Evolutionary conservation across 1,140 invertebrate species (phyloP).

Genomic region (Episyrphus balteatus): DNA sequence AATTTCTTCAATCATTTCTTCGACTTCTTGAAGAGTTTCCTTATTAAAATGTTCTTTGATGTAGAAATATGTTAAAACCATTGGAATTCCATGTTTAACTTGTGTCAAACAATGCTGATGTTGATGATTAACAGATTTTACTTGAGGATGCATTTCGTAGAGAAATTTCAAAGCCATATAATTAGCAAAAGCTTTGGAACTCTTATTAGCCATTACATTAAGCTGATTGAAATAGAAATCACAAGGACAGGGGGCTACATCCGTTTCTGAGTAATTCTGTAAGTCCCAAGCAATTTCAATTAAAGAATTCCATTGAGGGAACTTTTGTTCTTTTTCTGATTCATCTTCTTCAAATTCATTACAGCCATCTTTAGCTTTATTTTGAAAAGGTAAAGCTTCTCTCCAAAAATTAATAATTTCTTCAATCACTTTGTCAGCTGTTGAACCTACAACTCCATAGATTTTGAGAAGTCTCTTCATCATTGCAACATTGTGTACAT

Average conservation of each 20-base stretch:
- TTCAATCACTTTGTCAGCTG: background rate
- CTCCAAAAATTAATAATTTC: constrained; percentile 19
- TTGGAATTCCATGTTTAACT: too few species aligned
- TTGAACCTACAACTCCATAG: too few species aligned
- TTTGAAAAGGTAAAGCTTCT: constrained; percentile 1
- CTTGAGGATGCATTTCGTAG: constrained; percentile 18
- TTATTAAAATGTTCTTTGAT: too few species aligned
- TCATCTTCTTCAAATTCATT: too few species aligned
- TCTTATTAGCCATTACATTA: too few species aligned
- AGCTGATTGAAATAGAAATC: too few species aligned
- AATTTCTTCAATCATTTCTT: constrained; percentile 28
- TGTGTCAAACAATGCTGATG: background rate
- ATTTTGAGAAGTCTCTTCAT: too few species aligned
- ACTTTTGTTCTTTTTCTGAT: background rate
- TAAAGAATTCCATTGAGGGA: constrained; percentile 14
- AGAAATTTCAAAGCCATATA: constrained; percentile 24
- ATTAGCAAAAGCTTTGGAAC: constrained; percentile 9
- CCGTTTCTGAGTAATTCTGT: constrained; percentile 2
- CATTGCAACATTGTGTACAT: too few species aligned
- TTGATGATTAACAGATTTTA: constrained; percentile 29
- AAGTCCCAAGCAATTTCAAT: constrained; percentile 24
- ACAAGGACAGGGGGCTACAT: too few species aligned
- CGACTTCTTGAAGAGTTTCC: too few species aligned
- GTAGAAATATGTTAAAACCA: too few species aligned
- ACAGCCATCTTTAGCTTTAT: too few species aligned